Conservation (phyloP, 2,113 vertebrate genomes). For the Athene noctua region DNA sequence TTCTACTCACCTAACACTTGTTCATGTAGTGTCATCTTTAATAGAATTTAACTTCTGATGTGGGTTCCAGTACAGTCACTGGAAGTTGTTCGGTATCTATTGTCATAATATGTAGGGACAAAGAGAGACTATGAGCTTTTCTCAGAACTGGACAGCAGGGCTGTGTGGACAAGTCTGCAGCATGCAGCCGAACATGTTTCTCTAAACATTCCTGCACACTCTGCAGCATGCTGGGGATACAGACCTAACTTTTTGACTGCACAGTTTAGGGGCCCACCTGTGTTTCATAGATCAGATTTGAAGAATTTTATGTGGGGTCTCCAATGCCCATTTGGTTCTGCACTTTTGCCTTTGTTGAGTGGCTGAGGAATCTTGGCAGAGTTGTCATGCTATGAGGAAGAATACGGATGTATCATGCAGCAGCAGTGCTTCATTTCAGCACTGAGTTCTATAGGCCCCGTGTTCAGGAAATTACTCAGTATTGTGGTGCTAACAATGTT, state of each 20-base stretch:
- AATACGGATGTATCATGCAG: neutral
- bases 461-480: neutral
- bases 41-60: neutral
- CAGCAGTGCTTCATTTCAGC: neutral
- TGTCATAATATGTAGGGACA: neutral
- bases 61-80: neutral
- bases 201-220: neutral
- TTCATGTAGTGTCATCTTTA: neutral
- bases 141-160: neutral
- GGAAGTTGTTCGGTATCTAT: neutral
- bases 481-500: neutral
- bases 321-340: neutral
- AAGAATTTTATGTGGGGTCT: neutral
- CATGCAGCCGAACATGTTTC: fast-evolving
- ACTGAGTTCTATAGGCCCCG: neutral
- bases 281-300: neutral
- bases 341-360: neutral
- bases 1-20: neutral
- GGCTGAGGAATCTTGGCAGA: neutral
- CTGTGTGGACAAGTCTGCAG: neutral
- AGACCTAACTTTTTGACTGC: neutral
- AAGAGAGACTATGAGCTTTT: neutral
- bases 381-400: neutral
- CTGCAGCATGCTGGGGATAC: neutral
- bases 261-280: neutral